Base-by-base conservation (phyloP, 2,113 vertebrate genomes). In the Synchiropus splendidus region DNA sequence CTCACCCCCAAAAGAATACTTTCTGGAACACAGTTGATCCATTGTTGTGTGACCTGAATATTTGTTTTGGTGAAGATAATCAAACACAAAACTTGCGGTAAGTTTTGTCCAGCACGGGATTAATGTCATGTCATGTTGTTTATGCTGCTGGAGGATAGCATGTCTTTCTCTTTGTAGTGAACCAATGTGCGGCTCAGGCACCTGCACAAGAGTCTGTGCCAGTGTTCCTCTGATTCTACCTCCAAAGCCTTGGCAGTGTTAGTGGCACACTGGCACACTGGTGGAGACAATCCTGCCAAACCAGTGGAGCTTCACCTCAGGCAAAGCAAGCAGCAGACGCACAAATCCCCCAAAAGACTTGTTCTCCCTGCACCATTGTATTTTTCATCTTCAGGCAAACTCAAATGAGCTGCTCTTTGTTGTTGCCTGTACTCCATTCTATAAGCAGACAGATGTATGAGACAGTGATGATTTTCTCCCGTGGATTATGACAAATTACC, bases 401-500 rank as follows among this genome's bases (percentile, higher is more conserved):
- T 31, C 2, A 16, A 54, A 30, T 12, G 12, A 58, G 10, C 14
- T 6, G 4, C 13, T 43, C n/a, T 44, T 31, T 47, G 6, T 49
- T 43, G 6, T 51, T 37, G 9, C 30, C 13, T 45, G 48, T 39
- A 8, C 13, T 42, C 5, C 21, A 27, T 27, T 27, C 21, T 27
- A 27, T 27, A 27, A 27, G 8, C 21, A 27, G 64, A 51, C 42
- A 41, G 45, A 56, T 30, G 14, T 4, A 27, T 27, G 8, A 27
- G 21, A 27, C 21, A 8, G 21, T 8, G 21, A 27, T 8, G 21
- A 27, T 27, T 27, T 27, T 27, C 21, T 27, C 21, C 4, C 4
- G 21, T 86, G 78, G 67, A 75, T 85, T 87, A 83, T 83, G 54
- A 42, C 64, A 64, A 64, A 65, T 39, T 61, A 48, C 69, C 43